phyloP scores from a whole-genome alignment of 1,140 invertebrate species.

The Drosophila equinoxialis region DNA sequence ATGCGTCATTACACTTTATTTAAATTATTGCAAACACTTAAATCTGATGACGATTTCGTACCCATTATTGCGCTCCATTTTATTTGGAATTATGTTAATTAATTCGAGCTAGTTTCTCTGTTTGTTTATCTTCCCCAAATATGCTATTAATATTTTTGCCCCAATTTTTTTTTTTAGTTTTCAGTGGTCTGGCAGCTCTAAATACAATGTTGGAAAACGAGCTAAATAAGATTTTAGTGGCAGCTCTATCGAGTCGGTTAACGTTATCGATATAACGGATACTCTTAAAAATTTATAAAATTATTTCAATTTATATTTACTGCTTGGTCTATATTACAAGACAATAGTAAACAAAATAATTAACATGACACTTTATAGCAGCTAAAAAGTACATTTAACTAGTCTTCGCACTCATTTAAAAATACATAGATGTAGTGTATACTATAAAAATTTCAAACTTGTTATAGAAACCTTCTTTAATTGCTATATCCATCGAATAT shows the following conservation, averaged over 20 bases:
- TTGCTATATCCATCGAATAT: too few species aligned
- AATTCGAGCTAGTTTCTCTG: conserved; percentile 26
- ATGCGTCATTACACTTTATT: not conserved
- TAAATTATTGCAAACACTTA: not conserved
- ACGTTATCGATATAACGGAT: too few species aligned
- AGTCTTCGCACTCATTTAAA: too few species aligned
- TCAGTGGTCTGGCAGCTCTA: conserved; percentile 14
- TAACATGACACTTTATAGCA: too few species aligned
- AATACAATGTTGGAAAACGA: not conserved
- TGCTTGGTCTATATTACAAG: too few species aligned
- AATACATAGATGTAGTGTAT: too few species aligned
- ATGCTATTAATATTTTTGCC: conserved; percentile 55
- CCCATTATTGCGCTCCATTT: conserved; percentile 78
- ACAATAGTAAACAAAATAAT: too few species aligned
- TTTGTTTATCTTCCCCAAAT: conserved; percentile 55
- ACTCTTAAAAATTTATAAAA: too few species aligned
- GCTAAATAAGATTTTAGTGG: not conserved
- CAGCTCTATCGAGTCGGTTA: not conserved
- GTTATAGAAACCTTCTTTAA: too few species aligned
- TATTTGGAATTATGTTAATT: conserved; percentile 36
- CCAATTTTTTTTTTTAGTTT: conserved; percentile 52
- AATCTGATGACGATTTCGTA: conserved; percentile 19
- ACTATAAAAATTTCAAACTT: too few species aligned
- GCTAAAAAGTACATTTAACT: too few species aligned
- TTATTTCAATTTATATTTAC: too few species aligned